Base-by-base conservation (phyloP, 2,113 vertebrate species). In the Neotragus pygmaeus region DNA sequence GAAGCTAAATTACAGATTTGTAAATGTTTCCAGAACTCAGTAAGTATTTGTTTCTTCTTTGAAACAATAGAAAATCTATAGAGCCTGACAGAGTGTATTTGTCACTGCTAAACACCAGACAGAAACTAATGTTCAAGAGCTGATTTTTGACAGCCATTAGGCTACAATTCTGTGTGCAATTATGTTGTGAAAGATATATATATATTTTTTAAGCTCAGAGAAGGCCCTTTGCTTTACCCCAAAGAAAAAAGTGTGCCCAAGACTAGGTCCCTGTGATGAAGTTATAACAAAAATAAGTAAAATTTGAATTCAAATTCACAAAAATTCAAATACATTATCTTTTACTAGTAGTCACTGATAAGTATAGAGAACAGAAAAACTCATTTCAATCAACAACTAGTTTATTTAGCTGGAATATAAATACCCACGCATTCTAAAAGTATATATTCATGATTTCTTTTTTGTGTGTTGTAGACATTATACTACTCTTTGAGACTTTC, bases 371-470 rank as follows among this genome's bases (percentile, higher is more conserved):
- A 64, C 30, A 94, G 64, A 60, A 73, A 83, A 78, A 36, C 23
- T 64, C 43, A 85, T 60, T 96, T 91, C 28, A 57, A 66, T 87
- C 30, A 96, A 75, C 14, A 89, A 62, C 47, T 90, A 36, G 58
- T 94, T 84, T 92, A 77, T 90, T 86, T 83, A 80, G 70, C 25
- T 90, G 45, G n/a, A 85, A 60, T 86, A 80, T 51, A 95, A 93
- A 87, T 21, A 95, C 12, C 8, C 12, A 91, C 15, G n/a, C 58
- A 11, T 73, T 93, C 45, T 25, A 94, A 33, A 45, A 81, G 77
- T 75, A 33, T 55, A 17, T 25, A 33, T 82, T 55, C 3, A 16
- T 43, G 10, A 51, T 55, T 81, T 85, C 70, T 64, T 95, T 84
- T 75, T 96, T 53, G 21, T 77, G 17, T 80, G 70, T 39, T 57